Evolutionary conservation across 2,888 invertebrate genomes (phyloP).

Genomic region (Lithophane semibrunnea): DNA sequence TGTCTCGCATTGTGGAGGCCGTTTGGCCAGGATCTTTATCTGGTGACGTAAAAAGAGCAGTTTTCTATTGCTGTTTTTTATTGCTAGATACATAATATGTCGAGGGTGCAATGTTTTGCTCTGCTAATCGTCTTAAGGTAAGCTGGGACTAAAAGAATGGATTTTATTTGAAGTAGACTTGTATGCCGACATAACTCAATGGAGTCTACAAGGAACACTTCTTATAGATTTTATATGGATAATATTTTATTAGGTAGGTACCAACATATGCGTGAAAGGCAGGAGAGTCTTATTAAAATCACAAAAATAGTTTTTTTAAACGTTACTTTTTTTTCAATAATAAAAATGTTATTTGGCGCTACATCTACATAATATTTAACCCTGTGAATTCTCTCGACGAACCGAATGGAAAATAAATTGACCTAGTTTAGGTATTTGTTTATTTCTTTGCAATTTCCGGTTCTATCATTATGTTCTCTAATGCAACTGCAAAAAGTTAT

Average conservation of each 20-base stretch:
- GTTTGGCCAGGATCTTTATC: constrained; percentile 75
- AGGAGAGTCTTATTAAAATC: background rate
- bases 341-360: background rate
- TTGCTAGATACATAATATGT: constrained; percentile 57
- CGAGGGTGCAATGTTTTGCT: constrained; percentile 56
- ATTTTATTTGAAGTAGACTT: constrained; percentile 48
- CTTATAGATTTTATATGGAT: constrained; percentile 28
- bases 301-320: background rate
- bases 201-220: background rate
- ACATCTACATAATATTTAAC: background rate
- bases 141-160: constrained; percentile 53
- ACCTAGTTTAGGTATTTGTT: background rate
- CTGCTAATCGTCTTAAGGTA: constrained; percentile 64
- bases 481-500: background rate
- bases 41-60: constrained; percentile 78
- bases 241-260: background rate
- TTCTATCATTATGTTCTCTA: background rate
- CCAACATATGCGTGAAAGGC: too few species aligned
- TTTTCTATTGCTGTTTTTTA: constrained; percentile 61
- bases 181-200: constrained; percentile 30
- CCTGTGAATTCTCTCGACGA: background rate
- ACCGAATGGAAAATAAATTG: background rate
- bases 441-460: background rate
- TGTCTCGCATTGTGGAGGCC: constrained; percentile 82
- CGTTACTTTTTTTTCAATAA: background rate